Evolutionary conservation across 2,113 vertebrate genomes (phyloP), one percentile per base, ranked within the genome.

Genomic region (Apistogramma diplotaenia): DNA sequence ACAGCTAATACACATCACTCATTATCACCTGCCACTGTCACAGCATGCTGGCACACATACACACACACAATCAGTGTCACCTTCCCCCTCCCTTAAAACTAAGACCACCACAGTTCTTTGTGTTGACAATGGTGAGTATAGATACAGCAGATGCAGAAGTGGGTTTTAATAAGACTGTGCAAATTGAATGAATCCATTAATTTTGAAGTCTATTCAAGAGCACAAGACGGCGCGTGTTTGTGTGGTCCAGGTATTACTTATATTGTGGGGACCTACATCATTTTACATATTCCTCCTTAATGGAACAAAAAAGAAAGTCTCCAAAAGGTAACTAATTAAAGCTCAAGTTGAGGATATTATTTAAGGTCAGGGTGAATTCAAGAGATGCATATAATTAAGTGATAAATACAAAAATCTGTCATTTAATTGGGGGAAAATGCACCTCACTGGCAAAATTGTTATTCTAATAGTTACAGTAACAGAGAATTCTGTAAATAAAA

Each of bases 1-100:
- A 79, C 25, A 16, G 31, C 78, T 70, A 89, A 91, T 78, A 81
- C 51, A 86, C 86, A 92, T 94, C 91, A 92, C 83, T 93, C 89
- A 91, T 90, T 88, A 91, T 83, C 75, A 58, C 82, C 86, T 67
- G 58, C 51, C 72, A 77, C 77, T 85, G 75, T 82, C 86, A 89
- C 13, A 35, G 51, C 65, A 70, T 49, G 65, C 65, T 70, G 65
- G 10, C 74, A 37, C 59, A 65, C 75, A 61, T 12, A 76, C n/a
- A 49, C n/a, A 67, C 11, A 55, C 18, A 79, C 35, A 51, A 40
- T 65, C 33, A 73, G 31, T 65, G 59, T 78, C 79, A 62, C 53
- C 35, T 83, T 83, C 25, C 21, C 29, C 46, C 53, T 60, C 6
- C 6, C 37, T 55, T 65, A 60, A 57, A 21, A 72, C 23, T 55